Evolutionary conservation across 2,888 invertebrate genomes (phyloP).

Genomic region (Heteropelma amictum): DNA sequence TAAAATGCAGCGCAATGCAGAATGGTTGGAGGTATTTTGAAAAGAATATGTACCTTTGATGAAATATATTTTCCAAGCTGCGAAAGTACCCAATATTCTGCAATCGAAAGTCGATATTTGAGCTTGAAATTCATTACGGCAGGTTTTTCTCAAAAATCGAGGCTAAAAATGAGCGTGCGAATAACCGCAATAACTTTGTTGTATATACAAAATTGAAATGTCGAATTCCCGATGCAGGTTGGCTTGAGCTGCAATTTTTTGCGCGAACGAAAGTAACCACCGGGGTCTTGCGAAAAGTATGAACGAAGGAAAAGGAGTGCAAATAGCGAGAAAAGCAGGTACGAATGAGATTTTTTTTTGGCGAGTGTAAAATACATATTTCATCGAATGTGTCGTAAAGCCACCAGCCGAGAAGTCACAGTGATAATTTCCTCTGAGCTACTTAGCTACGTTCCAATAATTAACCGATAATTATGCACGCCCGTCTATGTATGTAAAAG

Average conservation of each 20-base stretch:
- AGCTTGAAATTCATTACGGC: too few species aligned
- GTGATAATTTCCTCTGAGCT: conserved; percentile 74
- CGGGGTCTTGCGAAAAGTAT: not conserved
- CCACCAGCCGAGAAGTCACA: conserved; percentile 59
- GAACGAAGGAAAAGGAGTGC: not conserved
- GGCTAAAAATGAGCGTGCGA: too few species aligned
- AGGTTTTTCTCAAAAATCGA: too few species aligned
- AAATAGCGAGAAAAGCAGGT: conserved; percentile 3
- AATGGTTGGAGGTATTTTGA: too few species aligned
- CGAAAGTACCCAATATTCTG: too few species aligned
- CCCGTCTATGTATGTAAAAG: conserved; percentile 53
- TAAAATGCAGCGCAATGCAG: too few species aligned
- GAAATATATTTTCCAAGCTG: too few species aligned
- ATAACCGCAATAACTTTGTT: too few species aligned
- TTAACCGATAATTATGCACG: conserved; percentile 76
- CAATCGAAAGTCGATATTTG: too few species aligned
- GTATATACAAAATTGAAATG: too few species aligned
- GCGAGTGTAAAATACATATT: not conserved
- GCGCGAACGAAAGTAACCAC: not conserved
- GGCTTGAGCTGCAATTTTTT: not conserved
- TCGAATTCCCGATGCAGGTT: not conserved
- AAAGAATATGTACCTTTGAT: too few species aligned
- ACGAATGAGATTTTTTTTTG: not conserved
- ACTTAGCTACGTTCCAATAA: conserved; percentile 76
- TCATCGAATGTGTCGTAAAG: conserved; percentile 38